Conservation (phyloP, 2,797 vertebrate genomes). For the Sebastes cheni region DNA sequence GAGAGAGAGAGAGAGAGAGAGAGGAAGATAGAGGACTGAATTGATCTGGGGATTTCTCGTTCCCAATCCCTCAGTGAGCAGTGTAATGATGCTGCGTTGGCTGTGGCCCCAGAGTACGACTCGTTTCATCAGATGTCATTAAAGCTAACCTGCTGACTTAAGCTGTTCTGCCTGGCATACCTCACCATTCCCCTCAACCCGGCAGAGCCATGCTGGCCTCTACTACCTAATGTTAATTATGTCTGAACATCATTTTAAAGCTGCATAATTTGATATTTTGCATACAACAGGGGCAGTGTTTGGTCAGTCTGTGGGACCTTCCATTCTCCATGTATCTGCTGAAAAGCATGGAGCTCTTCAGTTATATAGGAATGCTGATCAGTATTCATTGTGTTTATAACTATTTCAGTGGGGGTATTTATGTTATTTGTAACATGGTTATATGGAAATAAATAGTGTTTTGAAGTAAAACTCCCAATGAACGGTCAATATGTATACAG, state of each 20-base stretch:
- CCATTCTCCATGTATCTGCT: no score
- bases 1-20: neutral
- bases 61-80: neutral
- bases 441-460: no score
- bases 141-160: slow-evolving; percentile 5
- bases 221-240: neutral
- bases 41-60: slow-evolving; percentile 3
- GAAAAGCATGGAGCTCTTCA: no score
- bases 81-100: slow-evolving; percentile 1
- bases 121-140: slow-evolving; percentile 18
- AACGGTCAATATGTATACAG: no score
- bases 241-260: neutral
- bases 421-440: no score
- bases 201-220: neutral
- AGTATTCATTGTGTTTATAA: no score
- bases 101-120: neutral
- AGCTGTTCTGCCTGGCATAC: neutral
- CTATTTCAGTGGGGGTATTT: no score
- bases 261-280: neutral
- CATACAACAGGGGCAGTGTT: neutral
- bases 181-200: neutral
- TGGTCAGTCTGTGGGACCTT: no score
- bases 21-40: neutral
- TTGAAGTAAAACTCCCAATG: no score
- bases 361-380: no score